Evolutionary conservation across 35 echinoderm and acorn worm genomes (phyloP).

Genomic region (Acanthaster planci): DNA sequence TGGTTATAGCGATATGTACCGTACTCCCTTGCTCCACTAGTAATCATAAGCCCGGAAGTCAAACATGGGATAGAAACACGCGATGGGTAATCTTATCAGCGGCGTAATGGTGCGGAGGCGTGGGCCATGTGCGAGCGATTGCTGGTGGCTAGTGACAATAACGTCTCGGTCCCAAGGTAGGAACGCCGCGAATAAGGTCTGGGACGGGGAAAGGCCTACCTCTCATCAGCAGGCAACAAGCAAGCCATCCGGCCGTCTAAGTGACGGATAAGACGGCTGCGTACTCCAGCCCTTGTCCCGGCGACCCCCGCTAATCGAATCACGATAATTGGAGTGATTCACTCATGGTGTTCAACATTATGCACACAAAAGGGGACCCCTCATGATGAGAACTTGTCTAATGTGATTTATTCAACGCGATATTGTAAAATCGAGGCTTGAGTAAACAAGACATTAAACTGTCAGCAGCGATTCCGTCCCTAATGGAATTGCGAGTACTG

Average conservation of each 20-base stretch:
- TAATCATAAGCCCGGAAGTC: not conserved
- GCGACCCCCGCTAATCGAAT: slow-evolving; percentile 2
- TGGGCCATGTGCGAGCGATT: not conserved
- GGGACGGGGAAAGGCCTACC: not conserved
- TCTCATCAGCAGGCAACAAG: not conserved
- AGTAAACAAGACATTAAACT: slow-evolving; percentile 8
- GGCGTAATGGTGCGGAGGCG: slow-evolving; percentile 11
- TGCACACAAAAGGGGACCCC: not conserved
- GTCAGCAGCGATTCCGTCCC: slow-evolving; percentile 1
- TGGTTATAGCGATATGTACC: too few species aligned
- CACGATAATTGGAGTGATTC: slow-evolving; percentile 19
- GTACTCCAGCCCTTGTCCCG: too few species aligned
- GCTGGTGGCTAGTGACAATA: slow-evolving; percentile 7
- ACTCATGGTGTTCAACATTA: slow-evolving; percentile 8
- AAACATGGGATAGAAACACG: slow-evolving; percentile 20
- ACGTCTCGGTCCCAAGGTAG: not conserved
- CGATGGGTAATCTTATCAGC: slow-evolving; percentile 1
- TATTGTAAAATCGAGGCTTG: slow-evolving; percentile 21
- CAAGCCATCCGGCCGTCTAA: not conserved
- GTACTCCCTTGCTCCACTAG: too few species aligned
- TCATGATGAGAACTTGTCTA: slow-evolving; percentile 2
- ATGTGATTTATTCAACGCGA: slow-evolving; percentile 20
- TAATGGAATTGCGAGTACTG: slow-evolving; percentile 12
- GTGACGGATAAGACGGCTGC: not conserved
- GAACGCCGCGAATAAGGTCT: not conserved